Evolutionary conservation across 1,140 invertebrate species (phyloP), one percentile per base, ranked within the genome.

Genomic region (Leptoteleia sp.): DNA sequence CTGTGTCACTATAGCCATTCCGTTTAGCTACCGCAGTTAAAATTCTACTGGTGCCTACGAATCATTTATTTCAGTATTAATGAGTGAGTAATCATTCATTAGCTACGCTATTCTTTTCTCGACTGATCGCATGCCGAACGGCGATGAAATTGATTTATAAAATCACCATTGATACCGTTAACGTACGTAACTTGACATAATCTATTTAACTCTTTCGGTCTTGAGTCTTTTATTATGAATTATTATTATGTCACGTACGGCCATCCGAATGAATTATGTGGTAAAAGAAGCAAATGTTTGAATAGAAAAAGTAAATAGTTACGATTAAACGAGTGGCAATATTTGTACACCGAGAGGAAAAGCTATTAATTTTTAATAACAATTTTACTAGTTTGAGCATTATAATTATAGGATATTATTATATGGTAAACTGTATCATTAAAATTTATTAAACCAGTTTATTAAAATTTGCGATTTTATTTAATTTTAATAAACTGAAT

Each of bases 61-160:
- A 62, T 76, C 72, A 68, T 76, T 76, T 68, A 76, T 76, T 76
- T 76, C 72, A 40, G 45, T 35, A 67, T 68, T 76, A 76, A 76
- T 68, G 55, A 76, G 72, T 76, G 72, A 76, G 72, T 76, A 76
- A 67, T 76, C 72, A 68, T 76, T 67, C 62, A 76, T 76, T 76
- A 76, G 62, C 62, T 29, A 76, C 72, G 72, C 62, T 54, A 54
- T 76, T 76, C 72, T 73, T 64, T 61, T 61, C 47, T 52, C 38
- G 16, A 50, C 70, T 35, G 54, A 67, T 76, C 62, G 43, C 47
- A 67, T 50, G 72, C 62, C 72, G 54, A 76, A 76, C 72, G 40
- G 12, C 54, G 72, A 55, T 76, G 38, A 76, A 76, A 76, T 76
- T 68, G 62, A 68, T 76, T 76, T 62, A 68, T 76, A 68, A 76